Evolutionary conservation across 1,140 invertebrate genomes (phyloP), one percentile per base, ranked within the genome.

Genomic region (Elymnias hypermnestra): DNA sequence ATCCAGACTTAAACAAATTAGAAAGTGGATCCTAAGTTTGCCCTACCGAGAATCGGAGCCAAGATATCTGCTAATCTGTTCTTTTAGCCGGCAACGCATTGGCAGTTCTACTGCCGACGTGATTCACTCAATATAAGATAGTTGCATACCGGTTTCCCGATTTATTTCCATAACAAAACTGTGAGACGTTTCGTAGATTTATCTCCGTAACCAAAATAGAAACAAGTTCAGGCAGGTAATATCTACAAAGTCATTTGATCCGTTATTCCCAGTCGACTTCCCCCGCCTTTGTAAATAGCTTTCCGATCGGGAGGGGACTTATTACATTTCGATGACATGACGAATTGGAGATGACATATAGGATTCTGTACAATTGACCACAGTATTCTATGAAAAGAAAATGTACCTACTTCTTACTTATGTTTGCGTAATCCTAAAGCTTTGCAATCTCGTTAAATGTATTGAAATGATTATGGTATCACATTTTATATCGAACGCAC

Each of bases 251-350:
- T 69, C 57, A 66, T 56, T 66, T 47, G 55, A 64, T 64, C 52
- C 49, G 8, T 25, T 52, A 64, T 66, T 57, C 58, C 67, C 65
- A 60, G 60, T 67, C 57, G 63, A 70, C 64, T 70, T 72, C 64
- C 53, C 62, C 61, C 64, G 52, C 62, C 60, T 78, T 75, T 76
- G 72, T 81, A 75, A 81, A 81, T 77, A 77, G 71, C 68, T 75
- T 72, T 71, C 64, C 71, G 65, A 72, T 69, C 63, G 50, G 53
- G 53, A 63, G 64, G 76, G 72, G 69, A 77, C 72, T 81, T 78
- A 83, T 81, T 81, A 74, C 79, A 72, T 83, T 83, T 79, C 66
- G 76, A 83, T 83, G 79, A 83, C 74, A 77, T 54, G 73, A 73
- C 67, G 74, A 77, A 83, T 83, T 72, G 66, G 51, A 73, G 68